Evolutionary conservation across 2,888 invertebrate genomes (phyloP).

Genomic region (Chaitophorus viminalis): DNA sequence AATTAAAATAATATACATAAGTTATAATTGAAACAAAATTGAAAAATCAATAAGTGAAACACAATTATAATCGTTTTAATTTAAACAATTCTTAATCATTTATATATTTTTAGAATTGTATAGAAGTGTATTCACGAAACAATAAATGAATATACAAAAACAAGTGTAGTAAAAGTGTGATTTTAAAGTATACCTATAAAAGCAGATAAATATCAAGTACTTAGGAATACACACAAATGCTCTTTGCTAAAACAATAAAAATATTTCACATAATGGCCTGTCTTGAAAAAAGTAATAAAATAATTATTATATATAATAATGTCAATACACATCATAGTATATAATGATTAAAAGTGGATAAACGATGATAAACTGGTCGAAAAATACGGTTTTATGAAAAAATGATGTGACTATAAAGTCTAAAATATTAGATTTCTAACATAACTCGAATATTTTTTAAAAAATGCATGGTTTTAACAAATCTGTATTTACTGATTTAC

Average conservation of each 20-base stretch:
- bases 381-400: constrained; percentile 24
- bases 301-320: neutral
- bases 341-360: constrained; percentile 25
- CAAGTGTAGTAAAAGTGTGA: neutral
- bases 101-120: too few species aligned
- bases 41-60: too few species aligned
- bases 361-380: constrained; percentile 8
- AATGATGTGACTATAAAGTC: constrained; percentile 9
- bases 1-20: too few species aligned
- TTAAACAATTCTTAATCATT: too few species aligned
- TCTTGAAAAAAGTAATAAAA: constrained; percentile 11
- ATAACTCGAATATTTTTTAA: constrained; percentile 7
- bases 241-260: constrained; percentile 15
- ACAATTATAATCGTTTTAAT: too few species aligned
- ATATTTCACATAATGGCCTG: constrained; percentile 6
- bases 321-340: constrained; percentile 3
- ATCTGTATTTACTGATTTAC: neutral
- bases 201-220: too few species aligned
- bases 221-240: neutral
- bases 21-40: too few species aligned
- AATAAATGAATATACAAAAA: too few species aligned
- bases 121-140: too few species aligned
- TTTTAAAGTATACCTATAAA: too few species aligned
- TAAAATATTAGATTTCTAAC: neutral
- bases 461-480: neutral